Conservation (phyloP, 2,113 vertebrate species). For the Odontophorus gujanensis region DNA sequence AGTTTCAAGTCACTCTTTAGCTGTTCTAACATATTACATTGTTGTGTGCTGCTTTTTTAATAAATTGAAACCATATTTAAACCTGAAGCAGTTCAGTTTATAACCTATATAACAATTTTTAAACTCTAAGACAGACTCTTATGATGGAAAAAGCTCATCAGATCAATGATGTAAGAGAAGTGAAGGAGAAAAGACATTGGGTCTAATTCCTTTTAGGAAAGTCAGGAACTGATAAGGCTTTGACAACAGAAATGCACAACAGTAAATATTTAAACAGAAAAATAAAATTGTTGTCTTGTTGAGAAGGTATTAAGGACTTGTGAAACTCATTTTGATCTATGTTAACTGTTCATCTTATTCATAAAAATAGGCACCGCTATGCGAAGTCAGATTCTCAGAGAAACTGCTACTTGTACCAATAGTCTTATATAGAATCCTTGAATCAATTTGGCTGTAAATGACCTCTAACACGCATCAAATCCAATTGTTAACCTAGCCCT, state of each 20-base stretch:
- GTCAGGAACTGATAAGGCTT: not conserved
- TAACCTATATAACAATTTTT: not conserved
- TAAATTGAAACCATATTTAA: not conserved
- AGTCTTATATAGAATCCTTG: not conserved
- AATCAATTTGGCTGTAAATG: not conserved
- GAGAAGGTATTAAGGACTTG: not conserved
- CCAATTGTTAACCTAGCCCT: not conserved
- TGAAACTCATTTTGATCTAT: not conserved
- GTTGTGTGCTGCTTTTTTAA: not conserved
- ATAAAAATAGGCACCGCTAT: not conserved
- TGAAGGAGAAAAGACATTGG: not conserved
- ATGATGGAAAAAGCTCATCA: not conserved
- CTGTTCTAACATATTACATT: not conserved
- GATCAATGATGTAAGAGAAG: not conserved
- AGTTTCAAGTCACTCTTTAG: not conserved
- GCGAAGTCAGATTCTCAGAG: not conserved
- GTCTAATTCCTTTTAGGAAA: not conserved
- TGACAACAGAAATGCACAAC: not conserved
- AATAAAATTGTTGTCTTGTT: not conserved
- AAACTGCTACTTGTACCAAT: not conserved
- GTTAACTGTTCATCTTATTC: not conserved
- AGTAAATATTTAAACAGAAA: not conserved
- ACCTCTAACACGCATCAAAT: not conserved
- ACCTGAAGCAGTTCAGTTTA: not conserved
- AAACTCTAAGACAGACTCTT: not conserved